Evolutionary conservation across 2,797 vertebrate genomes (phyloP).

Genomic region (Chanos chanos): DNA sequence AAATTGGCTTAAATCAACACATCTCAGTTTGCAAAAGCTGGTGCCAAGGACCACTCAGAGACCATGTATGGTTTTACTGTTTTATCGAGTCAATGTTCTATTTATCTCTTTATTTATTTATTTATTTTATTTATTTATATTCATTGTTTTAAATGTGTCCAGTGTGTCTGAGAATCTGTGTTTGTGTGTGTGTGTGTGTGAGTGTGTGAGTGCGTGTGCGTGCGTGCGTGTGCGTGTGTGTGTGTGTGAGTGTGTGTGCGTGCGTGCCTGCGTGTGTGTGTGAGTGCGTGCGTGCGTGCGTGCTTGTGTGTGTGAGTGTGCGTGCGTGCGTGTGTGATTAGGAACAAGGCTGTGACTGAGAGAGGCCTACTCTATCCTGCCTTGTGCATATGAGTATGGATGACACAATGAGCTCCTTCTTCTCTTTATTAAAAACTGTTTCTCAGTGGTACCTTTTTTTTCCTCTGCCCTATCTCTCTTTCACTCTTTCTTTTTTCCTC

Average conservation of each 20-base stretch:
- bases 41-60: too few species aligned
- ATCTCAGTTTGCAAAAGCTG: too few species aligned
- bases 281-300: background rate
- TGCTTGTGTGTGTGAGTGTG: background rate
- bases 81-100: too few species aligned
- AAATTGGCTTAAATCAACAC: too few species aligned
- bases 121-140: too few species aligned
- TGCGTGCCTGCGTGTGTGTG: background rate
- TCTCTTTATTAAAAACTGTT: background rate
- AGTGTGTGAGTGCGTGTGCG: background rate
- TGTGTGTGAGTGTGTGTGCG: background rate
- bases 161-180: slow-evolving; percentile 6
- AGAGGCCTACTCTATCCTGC: too few species aligned
- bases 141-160: too few species aligned
- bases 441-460: background rate
- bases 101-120: too few species aligned
- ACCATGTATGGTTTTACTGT: too few species aligned
- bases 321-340: background rate
- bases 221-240: background rate
- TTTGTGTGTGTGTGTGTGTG: background rate
- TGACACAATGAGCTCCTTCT: background rate
- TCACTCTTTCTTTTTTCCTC: background rate
- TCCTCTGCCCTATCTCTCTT: background rate
- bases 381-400: background rate
- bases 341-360: background rate